Percentiles rank a stretch among this genome's conserved stretches.
Conservation (phyloP, 2,113 vertebrate genomes). For the Psittacara wagleri region DNA sequence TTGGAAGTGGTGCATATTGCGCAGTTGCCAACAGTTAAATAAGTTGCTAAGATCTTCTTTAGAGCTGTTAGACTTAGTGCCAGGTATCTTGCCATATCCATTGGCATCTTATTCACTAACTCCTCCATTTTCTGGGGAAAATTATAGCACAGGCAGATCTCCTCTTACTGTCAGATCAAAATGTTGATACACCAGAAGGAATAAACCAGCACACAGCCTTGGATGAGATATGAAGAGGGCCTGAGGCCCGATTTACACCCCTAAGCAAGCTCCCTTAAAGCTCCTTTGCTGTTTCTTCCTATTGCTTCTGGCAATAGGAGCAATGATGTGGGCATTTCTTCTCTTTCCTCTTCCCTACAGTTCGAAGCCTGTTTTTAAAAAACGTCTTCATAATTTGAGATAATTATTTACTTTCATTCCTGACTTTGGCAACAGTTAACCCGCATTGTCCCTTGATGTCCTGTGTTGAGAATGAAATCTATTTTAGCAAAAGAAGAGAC, state of each 20-base stretch:
- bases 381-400: not conserved
- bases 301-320: not conserved
- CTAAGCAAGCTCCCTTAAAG: not conserved
- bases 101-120: not conserved
- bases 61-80: not conserved
- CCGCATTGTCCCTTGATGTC: not conserved
- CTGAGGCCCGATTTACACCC: not conserved
- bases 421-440: not conserved
- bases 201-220: not conserved
- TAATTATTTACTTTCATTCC: not conserved
- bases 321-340: not conserved
- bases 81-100: not conserved
- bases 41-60: not conserved
- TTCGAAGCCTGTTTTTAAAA: conserved; percentile 2
- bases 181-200: not conserved
- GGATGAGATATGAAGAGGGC: not conserved
- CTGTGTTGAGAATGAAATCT: not conserved
- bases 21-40: conserved; percentile 4
- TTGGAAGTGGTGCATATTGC: not conserved
- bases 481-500: not conserved
- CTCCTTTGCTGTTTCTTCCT: not conserved
- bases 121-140: not conserved
- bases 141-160: not conserved
- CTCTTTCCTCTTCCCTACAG: not conserved
- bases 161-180: not conserved